Evolutionary conservation across 2,113 vertebrate species (phyloP).

Genomic region (Vulpes vulpes): DNA sequence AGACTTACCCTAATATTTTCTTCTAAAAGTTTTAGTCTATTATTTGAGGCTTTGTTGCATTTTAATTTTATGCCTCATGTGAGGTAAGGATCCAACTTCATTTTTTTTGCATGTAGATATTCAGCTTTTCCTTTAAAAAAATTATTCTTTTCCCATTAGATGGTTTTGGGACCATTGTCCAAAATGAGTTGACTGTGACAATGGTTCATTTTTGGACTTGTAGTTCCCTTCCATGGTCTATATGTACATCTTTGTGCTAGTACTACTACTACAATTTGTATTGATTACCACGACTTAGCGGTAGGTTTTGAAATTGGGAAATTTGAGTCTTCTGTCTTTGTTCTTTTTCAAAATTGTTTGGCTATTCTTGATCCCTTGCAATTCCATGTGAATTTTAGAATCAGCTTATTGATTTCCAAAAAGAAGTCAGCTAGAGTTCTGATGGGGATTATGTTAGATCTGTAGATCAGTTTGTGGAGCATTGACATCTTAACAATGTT

Average conservation of each 20-base stretch:
- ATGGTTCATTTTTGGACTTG: background rate
- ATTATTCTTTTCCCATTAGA: background rate
- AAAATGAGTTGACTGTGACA: background rate
- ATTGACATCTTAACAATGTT: too few relatives aligned
- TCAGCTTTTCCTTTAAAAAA: background rate
- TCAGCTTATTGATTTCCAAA: too few relatives aligned
- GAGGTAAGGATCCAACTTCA: background rate
- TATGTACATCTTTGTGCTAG: background rate
- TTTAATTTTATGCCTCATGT: background rate
- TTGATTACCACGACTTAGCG: background rate
- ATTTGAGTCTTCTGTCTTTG: background rate
- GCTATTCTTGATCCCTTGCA: too few relatives aligned
- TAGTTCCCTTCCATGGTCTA: background rate
- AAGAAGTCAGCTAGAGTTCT: too few relatives aligned
- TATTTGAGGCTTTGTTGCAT: background rate
- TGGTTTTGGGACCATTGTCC: background rate
- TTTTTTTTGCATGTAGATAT: background rate
- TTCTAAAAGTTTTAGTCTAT: background rate
- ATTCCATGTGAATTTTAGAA: too few relatives aligned
- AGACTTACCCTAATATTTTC: background rate
- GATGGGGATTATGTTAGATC: too few relatives aligned
- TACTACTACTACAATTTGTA: background rate
- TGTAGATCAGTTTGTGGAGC: too few relatives aligned
- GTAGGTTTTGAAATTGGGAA: background rate
- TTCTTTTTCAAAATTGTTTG: too few relatives aligned